Conservation (phyloP, 2,113 vertebrate species). For the Chroicocephalus ridibundus region DNA sequence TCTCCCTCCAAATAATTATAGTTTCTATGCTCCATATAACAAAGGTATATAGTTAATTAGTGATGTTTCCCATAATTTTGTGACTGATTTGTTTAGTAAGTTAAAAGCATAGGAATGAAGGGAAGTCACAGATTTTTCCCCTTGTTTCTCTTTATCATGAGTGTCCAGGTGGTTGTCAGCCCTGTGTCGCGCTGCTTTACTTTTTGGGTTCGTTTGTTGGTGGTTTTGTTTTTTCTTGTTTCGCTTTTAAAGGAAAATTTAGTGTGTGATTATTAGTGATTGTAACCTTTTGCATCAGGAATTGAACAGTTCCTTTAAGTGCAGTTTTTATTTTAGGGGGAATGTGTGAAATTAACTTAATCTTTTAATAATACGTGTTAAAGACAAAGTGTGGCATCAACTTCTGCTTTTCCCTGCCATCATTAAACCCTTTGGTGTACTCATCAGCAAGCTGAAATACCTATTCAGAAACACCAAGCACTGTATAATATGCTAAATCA, state of each 20-base stretch:
- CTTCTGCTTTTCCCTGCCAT: not conserved
- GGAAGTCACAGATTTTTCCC: not conserved
- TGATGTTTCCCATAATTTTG: not conserved
- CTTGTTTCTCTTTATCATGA: not conserved
- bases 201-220: not conserved
- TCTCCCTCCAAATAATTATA: not conserved
- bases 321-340: not conserved
- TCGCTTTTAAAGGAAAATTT: not conserved
- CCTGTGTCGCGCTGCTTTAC: not conserved
- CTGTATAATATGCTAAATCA: not conserved
- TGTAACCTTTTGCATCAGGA: not conserved
- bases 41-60: not conserved
- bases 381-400: not conserved
- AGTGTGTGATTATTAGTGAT: not conserved
- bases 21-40: not conserved
- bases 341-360: not conserved
- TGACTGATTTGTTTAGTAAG: not conserved
- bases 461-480: not conserved
- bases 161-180: not conserved
- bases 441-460: not conserved
- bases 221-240: not conserved
- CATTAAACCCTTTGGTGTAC: not conserved
- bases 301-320: not conserved
- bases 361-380: not conserved
- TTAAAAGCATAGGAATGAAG: not conserved